phyloP scores from a whole-genome alignment of 2,797 vertebrate genomes.

The Mormyrops attenuatus region DNA sequence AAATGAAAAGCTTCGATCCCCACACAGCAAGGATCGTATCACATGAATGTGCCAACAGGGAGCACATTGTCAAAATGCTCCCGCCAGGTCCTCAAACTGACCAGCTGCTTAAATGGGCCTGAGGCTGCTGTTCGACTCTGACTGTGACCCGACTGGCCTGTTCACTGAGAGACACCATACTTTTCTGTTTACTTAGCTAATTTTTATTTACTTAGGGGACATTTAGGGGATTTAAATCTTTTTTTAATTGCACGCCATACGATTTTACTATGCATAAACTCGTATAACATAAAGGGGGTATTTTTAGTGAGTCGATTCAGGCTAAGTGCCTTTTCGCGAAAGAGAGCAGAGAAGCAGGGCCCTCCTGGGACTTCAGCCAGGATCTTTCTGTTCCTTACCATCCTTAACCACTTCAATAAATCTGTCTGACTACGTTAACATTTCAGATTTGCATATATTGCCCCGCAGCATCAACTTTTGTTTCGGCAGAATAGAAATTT shows the following conservation, averaged over 20 bases:
- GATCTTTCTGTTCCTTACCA: background rate
- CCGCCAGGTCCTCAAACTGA: background rate
- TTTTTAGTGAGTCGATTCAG: background rate
- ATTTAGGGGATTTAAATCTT: background rate
- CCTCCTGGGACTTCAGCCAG: background rate
- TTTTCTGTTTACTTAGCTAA: background rate
- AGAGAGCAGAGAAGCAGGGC: background rate
- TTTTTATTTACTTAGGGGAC: background rate
- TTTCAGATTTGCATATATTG: constrained; percentile 5
- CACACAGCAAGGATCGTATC: background rate
- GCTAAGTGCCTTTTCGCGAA: background rate
- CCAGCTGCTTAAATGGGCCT: background rate
- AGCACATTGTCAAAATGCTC: background rate
- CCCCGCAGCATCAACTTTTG: background rate
- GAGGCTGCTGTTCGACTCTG: background rate
- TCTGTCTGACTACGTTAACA: constrained; percentile 2
- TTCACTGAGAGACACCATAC: background rate
- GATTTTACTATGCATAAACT: background rate
- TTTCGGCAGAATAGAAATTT: background rate
- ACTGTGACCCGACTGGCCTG: background rate
- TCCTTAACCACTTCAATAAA: constrained; percentile 6
- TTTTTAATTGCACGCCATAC: background rate
- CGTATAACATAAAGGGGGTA: background rate
- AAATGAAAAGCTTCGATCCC: background rate
- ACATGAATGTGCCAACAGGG: background rate